Evolutionary conservation across 2,797 vertebrate species (phyloP), one percentile per base, ranked within the genome.

Genomic region (Melopsittacus undulatus): DNA sequence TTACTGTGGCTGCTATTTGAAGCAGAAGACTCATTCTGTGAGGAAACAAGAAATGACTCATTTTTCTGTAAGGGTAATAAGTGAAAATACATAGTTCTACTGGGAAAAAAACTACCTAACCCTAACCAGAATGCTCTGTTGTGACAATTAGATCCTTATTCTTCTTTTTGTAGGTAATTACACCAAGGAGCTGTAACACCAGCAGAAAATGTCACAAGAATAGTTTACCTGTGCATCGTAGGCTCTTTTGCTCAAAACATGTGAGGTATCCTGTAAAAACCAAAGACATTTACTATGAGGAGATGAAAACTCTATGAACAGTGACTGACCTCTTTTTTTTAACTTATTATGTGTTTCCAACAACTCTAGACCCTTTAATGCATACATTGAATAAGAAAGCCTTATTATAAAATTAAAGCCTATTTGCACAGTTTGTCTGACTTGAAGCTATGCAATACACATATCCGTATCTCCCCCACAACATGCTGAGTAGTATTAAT

Each of bases 21-120:
- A 79, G 90, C 52, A 80, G 95, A 95, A 59, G 95, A 87, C 21
- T 79, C 89, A 64, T 97, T 97, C 96, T 96, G 89, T 52, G 30
- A 92, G 73, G 73, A 88, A 94, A 95, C 1, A 66, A 78, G 56
- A 86, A 91, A 62, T 10, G 0, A 62, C 5, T 64, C 4, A 42
- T 83, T 70, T 89, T 74, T 48, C 19, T 49, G 2, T 45, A 64
- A 82, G 18, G 23, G 5, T 29, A 62, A 78, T 45, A 57, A 72
- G 46, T 57, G 52, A 69, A 79, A 69, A 66, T 23, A 59, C 3
- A 21, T 8, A 12, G 13, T 59, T 68, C 24, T 38, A 19, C 29
- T 54, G 49, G 38, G 72, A 85, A 87, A 76, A 76, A 59, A 90
- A 51, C 7, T 9, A 63, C 12, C 22, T 81, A 83, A 32, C 18